These are phyloP conservation scores for Ciconia maguari DNA, from an alignment of 2,113 vertebrate genomes.

Conservation along the genomic window DNA sequence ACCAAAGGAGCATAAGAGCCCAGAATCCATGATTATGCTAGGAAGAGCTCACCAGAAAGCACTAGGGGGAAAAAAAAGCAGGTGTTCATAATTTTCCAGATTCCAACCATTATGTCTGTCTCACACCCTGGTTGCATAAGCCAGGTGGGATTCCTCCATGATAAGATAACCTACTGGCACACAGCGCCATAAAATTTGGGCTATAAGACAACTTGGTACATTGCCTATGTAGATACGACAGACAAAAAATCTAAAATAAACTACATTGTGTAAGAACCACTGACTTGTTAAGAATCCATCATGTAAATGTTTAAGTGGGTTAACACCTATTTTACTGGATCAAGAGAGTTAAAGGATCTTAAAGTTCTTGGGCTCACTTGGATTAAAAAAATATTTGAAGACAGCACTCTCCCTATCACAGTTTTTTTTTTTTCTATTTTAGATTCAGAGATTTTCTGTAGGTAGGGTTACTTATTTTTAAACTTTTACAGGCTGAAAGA, in stretches of 20 bases:
- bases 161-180: neutral
- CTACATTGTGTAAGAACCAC: neutral
- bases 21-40: neutral
- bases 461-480: neutral
- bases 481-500: neutral
- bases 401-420: neutral
- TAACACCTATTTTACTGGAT: neutral
- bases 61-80: neutral
- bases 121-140: neutral
- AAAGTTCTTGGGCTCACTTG: neutral
- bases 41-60: neutral
- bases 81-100: neutral
- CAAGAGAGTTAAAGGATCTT: neutral
- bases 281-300: neutral
- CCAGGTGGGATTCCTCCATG: neutral
- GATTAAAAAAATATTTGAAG: neutral
- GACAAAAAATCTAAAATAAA: neutral
- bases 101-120: neutral
- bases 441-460: neutral
- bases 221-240: neutral
- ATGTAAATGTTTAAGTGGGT: neutral
- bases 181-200: neutral
- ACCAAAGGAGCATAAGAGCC: neutral
- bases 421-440: neutral
- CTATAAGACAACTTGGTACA: neutral